Percentiles rank a stretch among this genome's conserved stretches.
Conservation (phyloP, 2,888 invertebrate species). For the Scelioninae gen. 2 region DNA sequence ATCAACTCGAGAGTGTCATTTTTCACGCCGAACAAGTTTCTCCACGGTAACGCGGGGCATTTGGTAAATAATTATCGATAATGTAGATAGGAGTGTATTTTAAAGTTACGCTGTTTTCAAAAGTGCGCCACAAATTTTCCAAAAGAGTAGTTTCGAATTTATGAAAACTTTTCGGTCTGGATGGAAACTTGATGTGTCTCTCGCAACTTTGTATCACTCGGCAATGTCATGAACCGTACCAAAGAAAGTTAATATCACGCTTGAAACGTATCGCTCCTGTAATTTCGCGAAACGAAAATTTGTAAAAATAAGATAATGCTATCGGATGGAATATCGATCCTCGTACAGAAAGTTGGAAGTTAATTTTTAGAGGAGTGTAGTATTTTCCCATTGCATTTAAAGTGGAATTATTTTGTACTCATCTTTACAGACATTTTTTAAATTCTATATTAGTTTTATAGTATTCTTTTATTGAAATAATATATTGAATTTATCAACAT, state of each 20-base stretch:
- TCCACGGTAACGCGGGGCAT: too few relatives aligned
- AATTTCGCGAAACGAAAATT: conserved; percentile 40
- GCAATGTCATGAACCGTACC: conserved; percentile 37
- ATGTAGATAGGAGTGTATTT: too few relatives aligned
- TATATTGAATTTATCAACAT: too few relatives aligned
- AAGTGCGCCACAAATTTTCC: conserved; percentile 34
- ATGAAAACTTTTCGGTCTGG: conserved; percentile 42
- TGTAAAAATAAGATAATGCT: conserved; percentile 34
- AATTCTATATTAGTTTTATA: too few relatives aligned
- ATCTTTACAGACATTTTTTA: too few relatives aligned
- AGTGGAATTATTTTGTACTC: too few relatives aligned
- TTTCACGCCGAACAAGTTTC: too few relatives aligned
- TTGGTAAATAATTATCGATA: too few relatives aligned
- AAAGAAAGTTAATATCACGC: conserved; percentile 47
- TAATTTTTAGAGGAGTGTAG: conserved; percentile 13
- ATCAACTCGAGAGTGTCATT: too few relatives aligned
- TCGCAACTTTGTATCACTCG: conserved; percentile 44
- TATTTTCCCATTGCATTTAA: too few relatives aligned
- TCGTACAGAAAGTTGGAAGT: conserved; percentile 1
- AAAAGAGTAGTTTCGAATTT: conserved; percentile 44
- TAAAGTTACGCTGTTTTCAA: conserved; percentile 34
- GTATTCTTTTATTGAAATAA: too few relatives aligned
- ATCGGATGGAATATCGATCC: conserved; percentile 40
- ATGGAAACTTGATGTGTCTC: conserved; percentile 51
- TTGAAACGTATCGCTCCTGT: conserved; percentile 40